These are phyloP conservation scores for Sandelia bainsii DNA, from an alignment of 2,797 vertebrate genomes.

Conservation along the genomic window DNA sequence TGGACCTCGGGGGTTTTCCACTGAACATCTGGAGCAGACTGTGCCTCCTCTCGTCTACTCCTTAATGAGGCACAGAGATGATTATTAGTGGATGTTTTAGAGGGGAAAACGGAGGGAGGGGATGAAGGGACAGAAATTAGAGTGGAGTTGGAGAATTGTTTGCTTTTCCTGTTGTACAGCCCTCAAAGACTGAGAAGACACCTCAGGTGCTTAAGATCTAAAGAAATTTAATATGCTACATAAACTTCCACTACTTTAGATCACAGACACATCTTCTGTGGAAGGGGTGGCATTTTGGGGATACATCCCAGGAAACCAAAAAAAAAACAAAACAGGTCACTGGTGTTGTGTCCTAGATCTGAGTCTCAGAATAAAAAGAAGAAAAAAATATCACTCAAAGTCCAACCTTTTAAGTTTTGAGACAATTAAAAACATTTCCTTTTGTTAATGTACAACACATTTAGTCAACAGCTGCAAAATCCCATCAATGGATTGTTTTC, in stretches of 20 bases:
- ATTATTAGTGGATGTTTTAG: constrained; percentile 74
- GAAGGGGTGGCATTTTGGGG: constrained; percentile 19
- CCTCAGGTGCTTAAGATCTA: constrained; percentile 69
- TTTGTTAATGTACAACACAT: background rate
- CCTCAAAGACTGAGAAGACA: constrained; percentile 37
- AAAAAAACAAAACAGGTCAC: constrained; percentile 56
- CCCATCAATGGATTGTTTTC: constrained; percentile 3
- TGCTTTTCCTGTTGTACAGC: constrained; percentile 51
- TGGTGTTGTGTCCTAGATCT: constrained; percentile 51
- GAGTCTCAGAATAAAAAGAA: constrained; percentile 34
- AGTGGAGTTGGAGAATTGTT: constrained; percentile 64
- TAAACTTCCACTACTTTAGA: constrained; percentile 48
- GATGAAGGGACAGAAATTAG: constrained; percentile 49
- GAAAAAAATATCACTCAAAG: background rate
- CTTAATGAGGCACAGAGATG: constrained; percentile 79
- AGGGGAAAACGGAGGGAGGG: constrained; percentile 32
- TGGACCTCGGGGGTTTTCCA: constrained; percentile 68
- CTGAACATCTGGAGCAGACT: constrained; percentile 78
- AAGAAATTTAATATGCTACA: constrained; percentile 33
- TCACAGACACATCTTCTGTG: constrained; percentile 27
- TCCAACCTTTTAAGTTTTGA: constrained; percentile 7
- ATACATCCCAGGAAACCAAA: constrained; percentile 47
- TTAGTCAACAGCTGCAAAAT: background rate
- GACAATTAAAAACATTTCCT: background rate
- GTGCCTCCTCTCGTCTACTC: constrained; percentile 54